phyloP scores from a whole-genome alignment of 1,140 invertebrate genomes.

The Arctopsyche grandis region DNA sequence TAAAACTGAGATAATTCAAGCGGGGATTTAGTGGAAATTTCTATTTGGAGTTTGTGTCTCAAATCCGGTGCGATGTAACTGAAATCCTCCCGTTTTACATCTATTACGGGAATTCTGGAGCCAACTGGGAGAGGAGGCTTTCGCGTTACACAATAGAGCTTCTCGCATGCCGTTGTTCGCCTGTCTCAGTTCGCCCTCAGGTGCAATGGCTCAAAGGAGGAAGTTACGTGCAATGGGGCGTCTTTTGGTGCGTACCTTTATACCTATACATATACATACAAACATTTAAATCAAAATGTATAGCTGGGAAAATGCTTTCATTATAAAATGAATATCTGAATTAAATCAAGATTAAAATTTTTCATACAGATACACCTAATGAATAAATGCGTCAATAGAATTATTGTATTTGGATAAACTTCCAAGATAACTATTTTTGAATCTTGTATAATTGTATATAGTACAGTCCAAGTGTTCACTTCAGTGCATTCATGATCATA shows the following conservation, averaged over 20 bases:
- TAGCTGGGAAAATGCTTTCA: not conserved
- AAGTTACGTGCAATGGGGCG: slow-evolving; percentile 12
- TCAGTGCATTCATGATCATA: too few relatives aligned
- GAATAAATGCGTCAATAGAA: too few relatives aligned
- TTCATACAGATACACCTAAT: too few relatives aligned
- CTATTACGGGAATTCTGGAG: slow-evolving; percentile 37
- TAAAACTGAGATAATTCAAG: slow-evolving; percentile 49
- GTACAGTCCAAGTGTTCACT: too few relatives aligned
- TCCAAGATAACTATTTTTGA: too few relatives aligned
- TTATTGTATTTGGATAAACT: too few relatives aligned
- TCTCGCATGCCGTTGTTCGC: slow-evolving; percentile 23
- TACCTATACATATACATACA: not conserved
- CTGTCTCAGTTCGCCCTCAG: slow-evolving; percentile 33
- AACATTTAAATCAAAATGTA: not conserved
- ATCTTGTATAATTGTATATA: too few relatives aligned
- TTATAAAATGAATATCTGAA: too few relatives aligned
- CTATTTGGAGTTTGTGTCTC: slow-evolving; percentile 49
- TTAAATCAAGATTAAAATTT: too few relatives aligned
- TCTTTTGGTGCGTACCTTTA: not conserved
- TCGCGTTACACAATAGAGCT: slow-evolving; percentile 34
- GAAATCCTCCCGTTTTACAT: slow-evolving; percentile 47
- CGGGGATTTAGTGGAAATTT: slow-evolving; percentile 40
- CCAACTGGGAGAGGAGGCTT: slow-evolving; percentile 26
- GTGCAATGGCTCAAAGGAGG: slow-evolving; percentile 14
- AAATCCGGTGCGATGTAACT: slow-evolving; percentile 46